Base-by-base conservation (phyloP, 2,888 invertebrate genomes). In the Oxytorus armatus region DNA sequence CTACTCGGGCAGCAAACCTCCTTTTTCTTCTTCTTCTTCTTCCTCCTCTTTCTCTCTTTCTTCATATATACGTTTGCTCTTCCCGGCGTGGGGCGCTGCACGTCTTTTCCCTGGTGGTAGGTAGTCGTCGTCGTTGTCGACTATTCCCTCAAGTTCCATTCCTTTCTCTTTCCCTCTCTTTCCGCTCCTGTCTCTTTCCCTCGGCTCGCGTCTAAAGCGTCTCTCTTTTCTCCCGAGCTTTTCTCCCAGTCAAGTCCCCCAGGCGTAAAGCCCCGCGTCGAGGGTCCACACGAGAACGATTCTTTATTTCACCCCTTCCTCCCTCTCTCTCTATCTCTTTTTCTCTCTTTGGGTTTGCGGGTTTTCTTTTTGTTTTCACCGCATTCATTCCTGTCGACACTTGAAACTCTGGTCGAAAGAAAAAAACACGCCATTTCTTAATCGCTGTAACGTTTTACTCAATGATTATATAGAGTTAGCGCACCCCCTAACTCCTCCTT, bases 241-340 rank as follows among this genome's bases (percentile, higher is more conserved):
- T 65, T 39, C 73, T 42, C n/a, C n/a, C 70, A 72, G 63, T 77
- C 55, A 68, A 72, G 70, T 77, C 73, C 77, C n/a, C 73, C 73
- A 72, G 77, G 80, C 77, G 77, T 61, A 77, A 73, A 81, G 80
- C 77, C 73, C 77, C 73, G 53, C 49, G 55, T 65, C 47, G 57
- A 66, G 66, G 73, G 63, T 44, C 73, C 55, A 72, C 63, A 69
- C 55, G 73, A 73, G 77, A 69, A 49, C 33, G 57, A 69, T 68
- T 55, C 42, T 73, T 68, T 69, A 57, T 70, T 66, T 69, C n/a
- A n/a, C n/a, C n/a, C n/a, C n/a, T 69, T 11, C 42, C 29, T 63
- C 49, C 23, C 14, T 25, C 14, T 5, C 21, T 29, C 44, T 36
- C 23, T 8, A 61, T 55, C 33, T 61, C 36, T 42, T 36, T 73